Base-by-base conservation (phyloP, 2,113 vertebrate genomes). In the Phrynosoma platyrhinos region DNA sequence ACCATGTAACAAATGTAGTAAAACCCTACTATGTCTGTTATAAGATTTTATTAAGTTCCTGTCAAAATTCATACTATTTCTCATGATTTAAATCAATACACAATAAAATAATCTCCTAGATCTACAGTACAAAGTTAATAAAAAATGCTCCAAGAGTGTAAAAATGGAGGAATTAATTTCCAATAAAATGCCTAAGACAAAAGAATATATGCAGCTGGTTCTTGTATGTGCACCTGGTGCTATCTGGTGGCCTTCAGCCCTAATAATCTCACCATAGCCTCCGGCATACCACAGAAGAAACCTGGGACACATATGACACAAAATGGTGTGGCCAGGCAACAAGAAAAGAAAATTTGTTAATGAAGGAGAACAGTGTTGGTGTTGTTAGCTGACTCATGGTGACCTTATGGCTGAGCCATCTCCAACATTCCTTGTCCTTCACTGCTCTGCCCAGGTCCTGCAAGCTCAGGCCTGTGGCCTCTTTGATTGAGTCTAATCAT, bases 11-110 rank as follows among this genome's bases (percentile, higher is more conserved):
- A 88, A 47, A 40, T 47, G 47, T 68, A 90, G 47, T 58, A 78
- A 62, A 32, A 55, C 47, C 1, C 7, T 8, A 66, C 68, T 79
- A 20, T 47, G 20, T 3, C 62, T 87, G 42, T 88, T 20, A 75
- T 82, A 92, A 86, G 69, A 90, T 42, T 82, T 78, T 75, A 40
- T 86, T 84, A 91, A 90, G 82, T 86, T 23, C 18, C 79, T 27
- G 64, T 85, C 36, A 66, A 13, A 79, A 4, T 13, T 2, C 32
- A 74, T 72, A 9, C 32, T 89, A 82, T 87, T 86, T 88, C 74
- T 58, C 82, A 1, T 27, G 72, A 74, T 84, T 86, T 88, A 27
- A 69, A 30, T 53, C 64, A 74, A 0, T 91, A 1, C 1, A 3
- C 47, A 79, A 74, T 23, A 1, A 81, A 83, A 91, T 27, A 87